These are phyloP conservation scores for Epizoanthus rinbou DNA, from an alignment of 92 coral and sea anemone genomes.

Conservation along the genomic window DNA sequence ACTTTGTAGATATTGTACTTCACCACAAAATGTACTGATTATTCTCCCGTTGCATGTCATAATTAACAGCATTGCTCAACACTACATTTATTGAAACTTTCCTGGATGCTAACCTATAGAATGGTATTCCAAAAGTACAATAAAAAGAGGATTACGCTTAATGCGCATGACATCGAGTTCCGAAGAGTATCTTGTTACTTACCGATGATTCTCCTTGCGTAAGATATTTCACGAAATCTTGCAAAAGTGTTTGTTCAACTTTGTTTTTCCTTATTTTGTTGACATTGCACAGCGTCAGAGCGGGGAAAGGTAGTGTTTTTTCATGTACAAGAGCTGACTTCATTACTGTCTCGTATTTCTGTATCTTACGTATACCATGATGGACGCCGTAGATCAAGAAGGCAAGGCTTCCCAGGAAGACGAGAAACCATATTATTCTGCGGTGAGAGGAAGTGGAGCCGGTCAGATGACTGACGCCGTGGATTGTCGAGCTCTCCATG, in stretches of 20 bases:
- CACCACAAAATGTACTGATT: too few species aligned
- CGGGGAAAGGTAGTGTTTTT: constrained; percentile 23
- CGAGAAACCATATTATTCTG: neutral
- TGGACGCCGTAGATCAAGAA: neutral
- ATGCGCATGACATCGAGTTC: too few species aligned
- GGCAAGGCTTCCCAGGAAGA: neutral
- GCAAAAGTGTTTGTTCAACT: neutral
- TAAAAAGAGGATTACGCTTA: too few species aligned
- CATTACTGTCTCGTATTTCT: neutral
- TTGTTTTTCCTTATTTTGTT: constrained; percentile 12
- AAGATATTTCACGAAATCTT: constrained; percentile 5
- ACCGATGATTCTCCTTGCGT: constrained; percentile 19
- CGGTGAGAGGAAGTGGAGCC: neutral
- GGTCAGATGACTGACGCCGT: constrained; percentile 9
- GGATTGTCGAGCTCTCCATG: constrained; percentile 14
- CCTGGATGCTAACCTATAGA: too few species aligned
- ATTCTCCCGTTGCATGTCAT: too few species aligned
- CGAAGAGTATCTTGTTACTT: neutral
- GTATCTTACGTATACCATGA: neutral
- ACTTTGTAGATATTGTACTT: too few species aligned
- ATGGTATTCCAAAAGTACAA: too few species aligned
- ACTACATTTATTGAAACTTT: too few species aligned
- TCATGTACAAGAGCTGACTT: neutral
- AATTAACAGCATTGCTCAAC: too few species aligned
- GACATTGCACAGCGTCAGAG: constrained; percentile 26